phyloP scores from a whole-genome alignment of 2,888 invertebrate genomes.

The Sceliomorpha sp. region DNA sequence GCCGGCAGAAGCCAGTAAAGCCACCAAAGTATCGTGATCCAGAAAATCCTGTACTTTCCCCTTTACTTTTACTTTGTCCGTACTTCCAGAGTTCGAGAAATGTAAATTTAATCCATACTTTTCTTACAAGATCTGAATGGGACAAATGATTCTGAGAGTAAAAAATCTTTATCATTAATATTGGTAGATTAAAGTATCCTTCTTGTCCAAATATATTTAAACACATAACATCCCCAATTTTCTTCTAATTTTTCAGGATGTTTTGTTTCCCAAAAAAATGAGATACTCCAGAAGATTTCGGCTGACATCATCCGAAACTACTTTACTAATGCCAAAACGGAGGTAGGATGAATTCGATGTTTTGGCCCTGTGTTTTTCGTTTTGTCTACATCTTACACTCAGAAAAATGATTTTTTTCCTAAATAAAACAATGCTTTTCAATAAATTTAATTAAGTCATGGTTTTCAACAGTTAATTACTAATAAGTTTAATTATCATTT shows the following conservation, averaged over 20 bases:
- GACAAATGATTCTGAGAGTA: too few relatives aligned
- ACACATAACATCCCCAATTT: conserved; percentile 27
- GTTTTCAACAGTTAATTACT: background rate
- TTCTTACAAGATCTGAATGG: too few relatives aligned
- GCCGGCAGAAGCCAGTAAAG: too few relatives aligned
- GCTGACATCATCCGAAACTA: conserved; percentile 38
- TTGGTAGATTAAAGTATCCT: too few relatives aligned
- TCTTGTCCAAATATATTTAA: too few relatives aligned
- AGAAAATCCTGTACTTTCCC: too few relatives aligned
- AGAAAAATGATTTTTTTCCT: background rate
- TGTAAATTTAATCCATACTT: too few relatives aligned
- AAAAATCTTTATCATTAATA: too few relatives aligned
- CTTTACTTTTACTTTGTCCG: too few relatives aligned
- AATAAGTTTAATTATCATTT: too few relatives aligned
- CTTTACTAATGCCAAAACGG: conserved; percentile 51
- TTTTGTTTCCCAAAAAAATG: conserved; percentile 46
- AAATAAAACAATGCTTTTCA: background rate
- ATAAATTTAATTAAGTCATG: background rate
- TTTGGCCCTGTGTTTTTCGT: conserved; percentile 31
- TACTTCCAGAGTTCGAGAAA: too few relatives aligned
- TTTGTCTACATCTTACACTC: background rate
- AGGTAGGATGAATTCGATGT: conserved; percentile 40
- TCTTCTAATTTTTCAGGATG: conserved; percentile 47
- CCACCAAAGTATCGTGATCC: too few relatives aligned
- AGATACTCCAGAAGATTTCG: conserved; percentile 40